phyloP scores from a whole-genome alignment of 1,140 invertebrate genomes.

The Trichonephila inaurata region DNA sequence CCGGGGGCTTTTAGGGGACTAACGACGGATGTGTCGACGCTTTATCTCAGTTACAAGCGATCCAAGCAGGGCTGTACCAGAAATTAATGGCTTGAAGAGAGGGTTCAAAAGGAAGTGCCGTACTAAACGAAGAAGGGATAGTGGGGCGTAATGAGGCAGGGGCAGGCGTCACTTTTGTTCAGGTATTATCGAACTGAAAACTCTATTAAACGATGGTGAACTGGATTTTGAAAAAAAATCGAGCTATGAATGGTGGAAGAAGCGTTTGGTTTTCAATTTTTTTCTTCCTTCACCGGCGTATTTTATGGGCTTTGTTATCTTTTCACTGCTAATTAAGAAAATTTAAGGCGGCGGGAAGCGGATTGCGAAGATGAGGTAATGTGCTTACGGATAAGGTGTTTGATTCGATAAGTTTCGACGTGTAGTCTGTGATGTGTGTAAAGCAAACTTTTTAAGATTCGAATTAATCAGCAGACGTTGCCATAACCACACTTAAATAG shows the following conservation, averaged over 20 bases:
- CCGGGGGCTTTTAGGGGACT: constrained; percentile 48
- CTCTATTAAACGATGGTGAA: not conserved
- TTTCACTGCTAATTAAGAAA: too few species aligned
- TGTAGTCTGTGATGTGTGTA: too few species aligned
- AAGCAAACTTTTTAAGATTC: too few species aligned
- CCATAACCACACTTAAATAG: too few species aligned
- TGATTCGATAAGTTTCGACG: too few species aligned
- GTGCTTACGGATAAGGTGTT: too few species aligned
- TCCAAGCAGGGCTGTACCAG: not conserved
- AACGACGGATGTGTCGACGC: constrained; percentile 61
- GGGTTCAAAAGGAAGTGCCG: constrained; percentile 54
- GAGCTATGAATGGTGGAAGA: not conserved
- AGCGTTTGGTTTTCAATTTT: not conserved
- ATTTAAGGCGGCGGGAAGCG: too few species aligned
- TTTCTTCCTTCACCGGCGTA: not conserved
- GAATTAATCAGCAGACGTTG: too few species aligned
- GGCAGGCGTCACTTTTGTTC: not conserved
- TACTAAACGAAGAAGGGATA: constrained; percentile 21
- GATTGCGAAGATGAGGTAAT: too few species aligned
- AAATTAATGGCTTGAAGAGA: constrained; percentile 30
- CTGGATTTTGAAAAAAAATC: not conserved
- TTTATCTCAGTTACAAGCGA: constrained; percentile 4
- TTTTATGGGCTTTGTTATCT: not conserved
- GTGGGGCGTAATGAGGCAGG: constrained; percentile 37
- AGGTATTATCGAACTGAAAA: constrained; percentile 2